These are phyloP conservation scores for Sitodiplosis mosellana DNA, from an alignment of 1,140 invertebrate genomes.

Conservation along the genomic window DNA sequence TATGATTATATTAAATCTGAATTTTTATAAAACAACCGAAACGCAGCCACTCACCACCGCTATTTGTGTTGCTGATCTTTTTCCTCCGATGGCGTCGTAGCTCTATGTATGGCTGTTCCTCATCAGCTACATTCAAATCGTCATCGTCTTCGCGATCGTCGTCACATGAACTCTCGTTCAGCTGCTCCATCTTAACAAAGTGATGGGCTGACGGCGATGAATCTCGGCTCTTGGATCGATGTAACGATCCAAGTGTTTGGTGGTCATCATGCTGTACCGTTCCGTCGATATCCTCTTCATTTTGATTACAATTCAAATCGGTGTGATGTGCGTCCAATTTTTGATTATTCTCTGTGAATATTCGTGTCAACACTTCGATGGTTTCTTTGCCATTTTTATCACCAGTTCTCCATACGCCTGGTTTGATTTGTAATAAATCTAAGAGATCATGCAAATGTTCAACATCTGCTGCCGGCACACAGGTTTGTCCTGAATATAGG, in stretches of 20 bases:
- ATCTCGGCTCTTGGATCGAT: slow-evolving; percentile 1
- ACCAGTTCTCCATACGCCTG: slow-evolving; percentile 38
- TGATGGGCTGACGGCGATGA: neutral
- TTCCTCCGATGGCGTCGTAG: neutral
- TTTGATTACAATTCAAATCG: neutral
- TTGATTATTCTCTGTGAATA: neutral
- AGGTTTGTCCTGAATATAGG: slow-evolving; percentile 66
- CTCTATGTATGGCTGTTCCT: neutral
- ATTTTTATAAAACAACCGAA: too few species aligned
- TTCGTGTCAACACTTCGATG: neutral
- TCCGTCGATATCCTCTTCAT: too few species aligned
- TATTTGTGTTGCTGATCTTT: slow-evolving; percentile 1
- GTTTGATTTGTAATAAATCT: slow-evolving; percentile 63
- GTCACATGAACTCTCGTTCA: slow-evolving; percentile 3
- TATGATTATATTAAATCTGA: too few species aligned
- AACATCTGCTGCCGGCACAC: slow-evolving; percentile 60
- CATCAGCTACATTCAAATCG: slow-evolving; percentile 32
- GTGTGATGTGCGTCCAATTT: neutral
- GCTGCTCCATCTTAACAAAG: neutral
- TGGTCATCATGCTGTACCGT: neutral
- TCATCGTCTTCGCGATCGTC: slow-evolving; percentile 28
- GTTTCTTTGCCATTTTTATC: slow-evolving; percentile 10
- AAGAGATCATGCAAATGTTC: slow-evolving; percentile 62
- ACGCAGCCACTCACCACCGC: too few species aligned
- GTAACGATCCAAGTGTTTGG: neutral